These are phyloP conservation scores for Dendroctonus valens DNA, from an alignment of 1,140 invertebrate species.

Conservation along the genomic window DNA sequence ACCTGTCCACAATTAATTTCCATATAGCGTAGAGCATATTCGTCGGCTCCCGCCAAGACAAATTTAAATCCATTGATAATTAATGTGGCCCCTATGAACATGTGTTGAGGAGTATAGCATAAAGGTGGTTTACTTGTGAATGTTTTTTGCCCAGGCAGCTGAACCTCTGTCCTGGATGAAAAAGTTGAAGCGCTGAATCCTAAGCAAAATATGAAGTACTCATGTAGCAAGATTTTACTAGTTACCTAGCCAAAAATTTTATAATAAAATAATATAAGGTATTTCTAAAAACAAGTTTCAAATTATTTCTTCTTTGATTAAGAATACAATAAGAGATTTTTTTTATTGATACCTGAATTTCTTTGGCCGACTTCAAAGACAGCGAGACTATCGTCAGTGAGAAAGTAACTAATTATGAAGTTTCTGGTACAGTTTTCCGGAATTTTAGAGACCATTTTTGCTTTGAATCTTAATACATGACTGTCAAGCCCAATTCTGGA, in stretches of 20 bases:
- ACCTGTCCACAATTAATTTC: slow-evolving; percentile 76
- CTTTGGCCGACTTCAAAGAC: slow-evolving; percentile 73
- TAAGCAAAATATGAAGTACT: slow-evolving; percentile 16
- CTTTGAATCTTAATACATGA: slow-evolving; percentile 76
- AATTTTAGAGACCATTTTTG: slow-evolving; percentile 69
- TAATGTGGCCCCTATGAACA: slow-evolving; percentile 77
- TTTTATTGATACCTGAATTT: slow-evolving; percentile 64
- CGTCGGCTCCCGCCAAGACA: slow-evolving; percentile 74
- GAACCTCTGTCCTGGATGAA: slow-evolving; percentile 65
- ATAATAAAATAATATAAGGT: neutral
- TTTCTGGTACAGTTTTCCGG: slow-evolving; percentile 65
- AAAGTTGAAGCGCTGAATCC: slow-evolving; percentile 63
- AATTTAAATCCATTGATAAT: slow-evolving; percentile 77
- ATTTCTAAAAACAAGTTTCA: too few species aligned
- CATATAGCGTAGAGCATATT: slow-evolving; percentile 85
- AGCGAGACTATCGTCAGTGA: slow-evolving; percentile 80
- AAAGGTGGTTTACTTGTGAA: slow-evolving; percentile 67
- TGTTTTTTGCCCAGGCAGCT: slow-evolving; percentile 71
- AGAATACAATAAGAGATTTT: too few species aligned
- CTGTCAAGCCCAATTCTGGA: slow-evolving; percentile 68
- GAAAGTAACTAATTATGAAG: slow-evolving; percentile 80
- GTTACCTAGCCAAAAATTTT: neutral
- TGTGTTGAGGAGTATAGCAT: slow-evolving; percentile 71
- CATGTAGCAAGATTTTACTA: neutral
- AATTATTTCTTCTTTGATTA: too few species aligned